Conservation (phyloP, 2,797 vertebrate genomes). For the Hyperoplus lanceolatus region DNA sequence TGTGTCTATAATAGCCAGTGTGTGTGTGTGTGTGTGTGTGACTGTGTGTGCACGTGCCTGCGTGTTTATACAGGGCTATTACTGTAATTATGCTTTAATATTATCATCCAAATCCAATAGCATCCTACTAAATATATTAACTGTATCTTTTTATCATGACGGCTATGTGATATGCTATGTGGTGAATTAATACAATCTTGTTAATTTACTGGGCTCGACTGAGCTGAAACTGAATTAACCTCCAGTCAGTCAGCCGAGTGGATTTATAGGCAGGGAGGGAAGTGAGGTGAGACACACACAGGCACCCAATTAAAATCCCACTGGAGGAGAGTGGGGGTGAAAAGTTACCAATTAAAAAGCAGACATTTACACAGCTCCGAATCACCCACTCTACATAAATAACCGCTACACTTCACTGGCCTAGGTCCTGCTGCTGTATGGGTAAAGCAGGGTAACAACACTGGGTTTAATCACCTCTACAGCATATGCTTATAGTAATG, state of each 20-base stretch:
- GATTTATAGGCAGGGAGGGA: conserved; percentile 61
- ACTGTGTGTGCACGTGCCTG: too few species aligned
- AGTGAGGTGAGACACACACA: conserved; percentile 38
- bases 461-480: conserved; percentile 51
- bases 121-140: conserved; percentile 44
- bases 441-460: conserved; percentile 39
- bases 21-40: too few species aligned
- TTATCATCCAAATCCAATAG: background rate
- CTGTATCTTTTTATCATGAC: conserved; percentile 28
- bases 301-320: conserved; percentile 56
- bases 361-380: conserved; percentile 33
- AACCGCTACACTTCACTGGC: conserved; percentile 47
- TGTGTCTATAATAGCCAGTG: background rate
- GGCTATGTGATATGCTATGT: background rate
- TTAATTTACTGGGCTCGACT: conserved; percentile 51
- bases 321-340: conserved; percentile 23
- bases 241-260: conserved; percentile 38
- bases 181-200: conserved; percentile 24
- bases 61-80: background rate
- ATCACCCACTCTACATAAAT: conserved; percentile 42
- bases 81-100: background rate
- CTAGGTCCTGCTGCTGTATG: conserved; percentile 15
- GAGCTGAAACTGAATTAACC: conserved; percentile 64
- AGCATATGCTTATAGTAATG: conserved; percentile 37
- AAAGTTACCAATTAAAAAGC: conserved; percentile 71